phyloP scores from a whole-genome alignment of 64 coral and sea anemone genomes.

The Pachyseris speciosa region DNA sequence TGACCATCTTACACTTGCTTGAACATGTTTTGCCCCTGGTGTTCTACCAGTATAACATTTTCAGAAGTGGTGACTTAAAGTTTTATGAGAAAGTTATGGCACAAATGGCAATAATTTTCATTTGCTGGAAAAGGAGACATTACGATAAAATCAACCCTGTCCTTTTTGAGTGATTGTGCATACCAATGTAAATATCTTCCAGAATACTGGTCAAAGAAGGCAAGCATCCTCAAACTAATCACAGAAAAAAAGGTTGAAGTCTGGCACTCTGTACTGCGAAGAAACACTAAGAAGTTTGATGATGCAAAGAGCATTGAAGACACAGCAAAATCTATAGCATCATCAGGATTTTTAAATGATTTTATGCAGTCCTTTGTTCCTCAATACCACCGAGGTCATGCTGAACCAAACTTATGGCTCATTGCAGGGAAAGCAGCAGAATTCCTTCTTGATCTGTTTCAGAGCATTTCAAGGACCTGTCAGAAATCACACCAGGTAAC shows the following conservation, averaged over 20 bases:
- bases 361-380: slow-evolving; percentile 44
- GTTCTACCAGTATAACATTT: background rate
- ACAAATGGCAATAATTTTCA: background rate
- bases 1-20: slow-evolving; percentile 15
- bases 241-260: slow-evolving; percentile 41
- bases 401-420: slow-evolving; percentile 35
- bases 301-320: slow-evolving; percentile 16
- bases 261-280: slow-evolving; percentile 35
- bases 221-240: background rate
- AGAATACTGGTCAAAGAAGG: slow-evolving; percentile 24
- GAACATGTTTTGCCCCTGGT: slow-evolving; percentile 32
- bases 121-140: slow-evolving; percentile 28
- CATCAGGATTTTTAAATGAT: slow-evolving; percentile 5
- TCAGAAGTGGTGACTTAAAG: background rate
- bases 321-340: background rate
- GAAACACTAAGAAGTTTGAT: background rate
- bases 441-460: slow-evolving; percentile 32
- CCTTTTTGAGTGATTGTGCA: slow-evolving; percentile 22
- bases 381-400: background rate
- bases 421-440: slow-evolving; percentile 49
- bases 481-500: slow-evolving; percentile 17
- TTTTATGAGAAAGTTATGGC: slow-evolving; percentile 8
- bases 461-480: slow-evolving; percentile 1
- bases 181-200: slow-evolving; percentile 11
- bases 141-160: slow-evolving; percentile 56